phyloP scores from a whole-genome alignment of 2,888 invertebrate genomes.

The Branchellion lobata region DNA sequence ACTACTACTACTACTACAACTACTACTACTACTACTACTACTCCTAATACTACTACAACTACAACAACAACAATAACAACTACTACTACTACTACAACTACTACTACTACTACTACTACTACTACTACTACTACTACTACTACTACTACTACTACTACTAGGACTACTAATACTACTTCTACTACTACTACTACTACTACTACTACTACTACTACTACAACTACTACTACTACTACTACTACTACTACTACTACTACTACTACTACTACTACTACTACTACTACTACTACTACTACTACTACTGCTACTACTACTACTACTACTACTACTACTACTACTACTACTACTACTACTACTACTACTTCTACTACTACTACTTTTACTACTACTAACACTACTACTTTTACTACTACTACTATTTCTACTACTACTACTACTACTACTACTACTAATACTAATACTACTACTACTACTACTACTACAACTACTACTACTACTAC shows the following conservation, averaged over 20 bases:
- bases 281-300: conserved; percentile 1
- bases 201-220: conserved; percentile 8
- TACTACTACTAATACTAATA: neutral
- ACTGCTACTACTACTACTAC: conserved; percentile 8
- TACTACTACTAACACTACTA: conserved; percentile 13
- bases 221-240: conserved; percentile 22
- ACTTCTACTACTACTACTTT: neutral
- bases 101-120: neutral
- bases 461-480: neutral
- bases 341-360: conserved; percentile 12
- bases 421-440: conserved; percentile 17
- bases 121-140: conserved; percentile 6
- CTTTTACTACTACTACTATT: conserved; percentile 16
- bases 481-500: conserved; percentile 11
- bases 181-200: conserved; percentile 21
- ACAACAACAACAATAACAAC: neutral
- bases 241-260: conserved; percentile 20
- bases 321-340: conserved; percentile 15
- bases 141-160: conserved; percentile 23
- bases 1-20: neutral
- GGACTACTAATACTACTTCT: neutral
- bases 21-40: neutral
- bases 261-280: conserved; percentile 17
- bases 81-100: neutral
- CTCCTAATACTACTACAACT: neutral